Evolutionary conservation across 23 tunicate genomes (phyloP).

Genomic region (Oikopleura vanhoeffeni): DNA sequence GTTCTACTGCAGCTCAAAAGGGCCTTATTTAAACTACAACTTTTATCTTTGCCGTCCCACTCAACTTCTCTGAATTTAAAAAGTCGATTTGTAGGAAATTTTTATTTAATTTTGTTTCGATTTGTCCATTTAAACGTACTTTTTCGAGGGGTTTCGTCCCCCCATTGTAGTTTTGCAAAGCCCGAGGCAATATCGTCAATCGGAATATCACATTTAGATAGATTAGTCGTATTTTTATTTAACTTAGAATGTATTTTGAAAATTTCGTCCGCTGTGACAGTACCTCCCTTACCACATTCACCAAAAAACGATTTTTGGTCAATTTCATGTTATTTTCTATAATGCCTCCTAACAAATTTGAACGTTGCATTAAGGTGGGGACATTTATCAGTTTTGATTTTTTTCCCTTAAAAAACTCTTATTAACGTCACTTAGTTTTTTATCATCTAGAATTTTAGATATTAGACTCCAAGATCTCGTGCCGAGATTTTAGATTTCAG

Average conservation of each 20-base stretch:
- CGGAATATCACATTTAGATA: not conserved
- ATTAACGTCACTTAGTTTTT: not conserved
- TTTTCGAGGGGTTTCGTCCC: not conserved
- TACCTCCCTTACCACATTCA: not conserved
- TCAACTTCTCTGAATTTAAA: not conserved
- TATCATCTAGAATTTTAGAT: not conserved
- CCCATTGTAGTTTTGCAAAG: not conserved
- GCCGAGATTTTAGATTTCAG: not conserved
- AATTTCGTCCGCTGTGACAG: not conserved
- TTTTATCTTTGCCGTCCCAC: not conserved
- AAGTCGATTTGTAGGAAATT: not conserved
- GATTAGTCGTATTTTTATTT: not conserved
- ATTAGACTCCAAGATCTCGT: not conserved
- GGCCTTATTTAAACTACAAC: not conserved
- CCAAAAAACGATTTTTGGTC: not conserved
- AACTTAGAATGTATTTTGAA: not conserved
- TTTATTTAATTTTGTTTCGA: not conserved
- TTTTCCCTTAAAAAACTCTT: not conserved
- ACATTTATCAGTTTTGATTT: not conserved
- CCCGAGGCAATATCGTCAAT: not conserved
- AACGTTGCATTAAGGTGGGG: not conserved
- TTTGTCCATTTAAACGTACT: not conserved
- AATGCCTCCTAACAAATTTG: not conserved
- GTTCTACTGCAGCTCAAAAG: not conserved
- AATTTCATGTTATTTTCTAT: not conserved